A percentile compares a stretch with the other conserved stretches of the same genome.
Conservation (phyloP, 2,888 invertebrate species). For the Andrena marginata region DNA sequence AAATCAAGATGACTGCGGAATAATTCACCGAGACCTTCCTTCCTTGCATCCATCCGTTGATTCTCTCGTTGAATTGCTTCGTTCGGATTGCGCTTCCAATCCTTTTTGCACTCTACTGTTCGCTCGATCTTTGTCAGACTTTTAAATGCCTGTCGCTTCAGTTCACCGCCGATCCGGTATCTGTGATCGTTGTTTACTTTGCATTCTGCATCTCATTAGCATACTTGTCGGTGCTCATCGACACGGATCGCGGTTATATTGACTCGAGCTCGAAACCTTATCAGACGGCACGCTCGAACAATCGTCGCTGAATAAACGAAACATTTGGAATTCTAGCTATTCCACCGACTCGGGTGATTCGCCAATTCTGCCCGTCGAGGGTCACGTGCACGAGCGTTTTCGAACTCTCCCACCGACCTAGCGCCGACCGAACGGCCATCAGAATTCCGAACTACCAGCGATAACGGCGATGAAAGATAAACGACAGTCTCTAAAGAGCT, state of each 20-base stretch:
- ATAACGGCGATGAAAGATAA: conserved; percentile 4
- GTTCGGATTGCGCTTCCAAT: conserved; percentile 3
- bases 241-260: background rate
- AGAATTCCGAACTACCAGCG: no score
- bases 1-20: background rate
- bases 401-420: background rate
- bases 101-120: background rate
- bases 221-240: background rate
- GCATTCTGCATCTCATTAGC: background rate
- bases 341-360: background rate
- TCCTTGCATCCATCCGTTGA: background rate
- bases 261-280: background rate
- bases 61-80: background rate
- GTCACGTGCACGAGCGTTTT: background rate
- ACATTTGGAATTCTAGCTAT: no score
- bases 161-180: background rate
- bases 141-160: background rate
- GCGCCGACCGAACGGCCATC: no score
- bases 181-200: background rate
- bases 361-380: background rate
- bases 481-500: background rate
- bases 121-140: background rate
- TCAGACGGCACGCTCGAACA: background rate
- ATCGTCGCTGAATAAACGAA: background rate
- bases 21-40: background rate